Conservation (phyloP, 1,140 invertebrate species). For the Diabrotica undecimpunctata region DNA sequence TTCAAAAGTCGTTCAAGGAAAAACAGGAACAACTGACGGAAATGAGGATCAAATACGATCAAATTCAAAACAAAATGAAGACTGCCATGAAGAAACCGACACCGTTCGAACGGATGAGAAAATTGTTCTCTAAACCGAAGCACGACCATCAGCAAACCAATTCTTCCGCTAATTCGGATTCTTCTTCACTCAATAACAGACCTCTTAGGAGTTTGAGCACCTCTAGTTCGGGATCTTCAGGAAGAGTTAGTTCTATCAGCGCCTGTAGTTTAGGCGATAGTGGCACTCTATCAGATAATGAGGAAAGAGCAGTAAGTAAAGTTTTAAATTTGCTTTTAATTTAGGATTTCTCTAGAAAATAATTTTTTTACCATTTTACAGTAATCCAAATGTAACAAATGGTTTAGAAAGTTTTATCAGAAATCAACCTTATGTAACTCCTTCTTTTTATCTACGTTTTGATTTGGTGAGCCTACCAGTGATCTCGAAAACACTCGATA, state of each 20-base stretch:
- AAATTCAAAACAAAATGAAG: constrained; percentile 73
- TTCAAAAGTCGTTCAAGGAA: constrained; percentile 78
- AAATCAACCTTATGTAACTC: too few relatives aligned
- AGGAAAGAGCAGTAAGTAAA: constrained; percentile 63
- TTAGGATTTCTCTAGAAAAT: too few relatives aligned
- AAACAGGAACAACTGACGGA: constrained; percentile 76
- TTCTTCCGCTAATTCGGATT: constrained; percentile 22
- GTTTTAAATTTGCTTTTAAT: too few relatives aligned
- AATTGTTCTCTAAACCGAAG: constrained; percentile 60
- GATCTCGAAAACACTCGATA: too few relatives aligned
- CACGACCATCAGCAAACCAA: constrained; percentile 17
- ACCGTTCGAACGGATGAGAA: constrained; percentile 72
- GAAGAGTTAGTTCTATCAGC: constrained; percentile 70
- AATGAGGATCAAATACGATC: constrained; percentile 76
- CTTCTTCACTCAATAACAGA: constrained; percentile 42
- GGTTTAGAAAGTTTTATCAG: too few relatives aligned
- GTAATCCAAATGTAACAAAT: too few relatives aligned
- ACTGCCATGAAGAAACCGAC: constrained; percentile 65
- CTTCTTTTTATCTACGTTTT: too few relatives aligned
- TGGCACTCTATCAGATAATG: constrained; percentile 78
- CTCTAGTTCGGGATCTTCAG: constrained; percentile 72
- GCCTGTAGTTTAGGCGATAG: constrained; percentile 76
- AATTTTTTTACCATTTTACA: too few relatives aligned
- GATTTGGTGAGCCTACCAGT: too few relatives aligned
- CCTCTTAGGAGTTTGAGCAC: constrained; percentile 72